phyloP scores from a whole-genome alignment of 2,888 invertebrate species.

The Metacarcinus magister region DNA sequence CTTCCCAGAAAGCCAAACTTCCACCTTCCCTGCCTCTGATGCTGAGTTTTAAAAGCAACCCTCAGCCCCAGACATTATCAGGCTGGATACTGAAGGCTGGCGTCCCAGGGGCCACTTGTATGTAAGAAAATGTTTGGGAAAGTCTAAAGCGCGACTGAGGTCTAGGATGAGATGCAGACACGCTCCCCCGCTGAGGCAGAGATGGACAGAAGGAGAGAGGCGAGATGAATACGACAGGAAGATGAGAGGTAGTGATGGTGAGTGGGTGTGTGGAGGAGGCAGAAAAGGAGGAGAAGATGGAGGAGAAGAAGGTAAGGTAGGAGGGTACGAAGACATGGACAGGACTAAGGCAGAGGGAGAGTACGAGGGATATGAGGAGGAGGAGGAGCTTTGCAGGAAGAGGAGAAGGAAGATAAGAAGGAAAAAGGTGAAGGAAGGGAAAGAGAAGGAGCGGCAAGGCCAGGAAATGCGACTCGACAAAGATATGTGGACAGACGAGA shows the following conservation, averaged over 20 bases:
- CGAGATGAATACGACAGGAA: neutral
- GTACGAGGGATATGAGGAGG: neutral
- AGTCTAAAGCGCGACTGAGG: neutral
- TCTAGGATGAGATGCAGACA: neutral
- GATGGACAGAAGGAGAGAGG: neutral
- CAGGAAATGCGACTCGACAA: neutral
- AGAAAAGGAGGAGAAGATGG: neutral
- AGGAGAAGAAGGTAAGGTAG: neutral
- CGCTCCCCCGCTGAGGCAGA: neutral
- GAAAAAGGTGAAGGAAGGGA: neutral
- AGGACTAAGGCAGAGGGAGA: neutral
- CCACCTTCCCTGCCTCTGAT: neutral
- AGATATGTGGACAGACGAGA: neutral
- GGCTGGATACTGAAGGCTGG: neutral
- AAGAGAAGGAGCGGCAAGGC: neutral
- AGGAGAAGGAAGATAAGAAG: neutral
- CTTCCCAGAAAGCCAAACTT: conserved; percentile 26
- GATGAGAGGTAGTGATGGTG: neutral
- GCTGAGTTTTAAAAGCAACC: conserved; percentile 20
- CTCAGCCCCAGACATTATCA: neutral
- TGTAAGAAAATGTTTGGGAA: neutral
- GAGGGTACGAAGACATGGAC: neutral
- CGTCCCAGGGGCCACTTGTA: neutral
- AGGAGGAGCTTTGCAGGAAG: neutral
- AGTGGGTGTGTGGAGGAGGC: neutral